A percentile compares a stretch with the other conserved stretches of the same genome.
These are phyloP conservation scores for Heteromyza rotundicornis DNA, from an alignment of 2,888 invertebrate species.

Conservation along the genomic window DNA sequence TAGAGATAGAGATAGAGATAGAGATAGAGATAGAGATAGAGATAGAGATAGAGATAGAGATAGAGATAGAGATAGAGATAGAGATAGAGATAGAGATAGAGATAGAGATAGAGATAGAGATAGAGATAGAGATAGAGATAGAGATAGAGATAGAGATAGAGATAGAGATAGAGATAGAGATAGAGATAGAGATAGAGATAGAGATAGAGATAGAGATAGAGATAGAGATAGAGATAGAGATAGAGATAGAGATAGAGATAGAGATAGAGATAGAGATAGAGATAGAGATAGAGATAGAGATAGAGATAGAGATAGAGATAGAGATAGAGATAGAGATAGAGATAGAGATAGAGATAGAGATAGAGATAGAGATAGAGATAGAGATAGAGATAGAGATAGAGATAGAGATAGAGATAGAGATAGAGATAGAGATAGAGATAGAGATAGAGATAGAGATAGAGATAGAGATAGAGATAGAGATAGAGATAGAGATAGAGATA, in stretches of 20 bases:
- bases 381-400: not conserved
- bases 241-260: not conserved
- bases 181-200: not conserved
- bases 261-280: not conserved
- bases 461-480: not conserved
- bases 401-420: not conserved
- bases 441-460: not conserved
- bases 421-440: not conserved
- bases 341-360: not conserved
- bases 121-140: not conserved
- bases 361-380: not conserved
- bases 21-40: not conserved
- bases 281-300: not conserved
- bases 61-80: not conserved
- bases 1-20: not conserved
- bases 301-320: not conserved
- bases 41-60: not conserved
- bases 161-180: not conserved
- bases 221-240: not conserved
- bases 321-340: not conserved
- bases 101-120: not conserved
- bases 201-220: not conserved
- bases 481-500: not conserved
- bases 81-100: not conserved
- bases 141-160: not conserved